phyloP scores from a whole-genome alignment of 2,888 invertebrate genomes.

The Pollenia labialis region DNA sequence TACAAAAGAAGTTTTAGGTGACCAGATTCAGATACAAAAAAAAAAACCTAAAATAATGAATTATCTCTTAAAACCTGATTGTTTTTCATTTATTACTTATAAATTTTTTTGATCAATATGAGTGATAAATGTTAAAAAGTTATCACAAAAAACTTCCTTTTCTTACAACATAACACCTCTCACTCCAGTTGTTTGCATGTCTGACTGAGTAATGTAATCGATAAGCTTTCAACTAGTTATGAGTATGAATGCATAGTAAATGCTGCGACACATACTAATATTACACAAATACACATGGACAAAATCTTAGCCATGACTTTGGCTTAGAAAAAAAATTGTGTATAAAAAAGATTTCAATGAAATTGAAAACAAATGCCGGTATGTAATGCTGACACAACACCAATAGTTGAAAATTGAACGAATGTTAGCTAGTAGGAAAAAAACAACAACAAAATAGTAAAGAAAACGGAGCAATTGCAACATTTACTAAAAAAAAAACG shows the following conservation, averaged over 20 bases:
- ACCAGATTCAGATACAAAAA: constrained; percentile 44
- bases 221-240: constrained; percentile 58
- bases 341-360: constrained; percentile 67
- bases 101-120: constrained; percentile 41
- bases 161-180: constrained; percentile 5
- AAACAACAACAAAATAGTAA: background rate
- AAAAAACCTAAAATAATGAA: constrained; percentile 45
- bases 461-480: constrained; percentile 54
- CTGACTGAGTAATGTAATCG: constrained; percentile 46
- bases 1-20: constrained; percentile 47
- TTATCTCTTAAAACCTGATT: constrained; percentile 49
- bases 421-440: constrained; percentile 41
- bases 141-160: constrained; percentile 8
- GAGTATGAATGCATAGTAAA: constrained; percentile 31
- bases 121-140: constrained; percentile 41
- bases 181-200: constrained; percentile 19
- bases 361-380: constrained; percentile 71
- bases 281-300: constrained; percentile 9
- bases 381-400: constrained; percentile 63
- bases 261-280: constrained; percentile 9
- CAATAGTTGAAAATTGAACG: constrained; percentile 63
- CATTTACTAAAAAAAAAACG: constrained; percentile 42
- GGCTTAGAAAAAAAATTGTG: background rate
- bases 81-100: constrained; percentile 43
- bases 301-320: constrained; percentile 68